Percentiles rank a stretch among this genome's conserved stretches.
Evolutionary conservation across 2,113 vertebrate genomes (phyloP).

Genomic region (Carassius auratus): DNA sequence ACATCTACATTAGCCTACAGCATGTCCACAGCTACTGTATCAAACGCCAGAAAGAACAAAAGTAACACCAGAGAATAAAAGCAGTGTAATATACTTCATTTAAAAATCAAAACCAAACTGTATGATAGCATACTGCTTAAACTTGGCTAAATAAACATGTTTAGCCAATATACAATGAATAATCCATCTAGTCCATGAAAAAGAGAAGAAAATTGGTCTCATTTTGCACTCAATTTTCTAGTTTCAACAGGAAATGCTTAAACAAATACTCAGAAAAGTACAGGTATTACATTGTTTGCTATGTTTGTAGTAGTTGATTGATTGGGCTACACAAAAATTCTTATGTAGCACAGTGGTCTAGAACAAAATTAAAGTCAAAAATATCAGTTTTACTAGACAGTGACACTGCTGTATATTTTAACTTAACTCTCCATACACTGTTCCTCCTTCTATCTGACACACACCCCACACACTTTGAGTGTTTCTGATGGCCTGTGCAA

Average conservation of each 20-base stretch:
- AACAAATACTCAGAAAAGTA: no score
- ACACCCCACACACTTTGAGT: not conserved
- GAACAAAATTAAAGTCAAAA: not conserved
- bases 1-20: no score
- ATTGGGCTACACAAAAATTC: not conserved
- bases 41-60: no score
- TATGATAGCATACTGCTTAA: not conserved
- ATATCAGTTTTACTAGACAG: not conserved
- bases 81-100: no score
- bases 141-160: not conserved
- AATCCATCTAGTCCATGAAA: not conserved
- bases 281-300: no score
- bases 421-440: not conserved
- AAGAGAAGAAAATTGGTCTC: not conserved
- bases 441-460: not conserved
- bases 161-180: not conserved
- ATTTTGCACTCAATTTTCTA: not conserved
- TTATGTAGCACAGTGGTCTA: not conserved
- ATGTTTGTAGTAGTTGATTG: no score
- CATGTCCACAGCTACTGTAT: no score
- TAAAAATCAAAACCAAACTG: no score
- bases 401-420: slow-evolving; percentile 6
- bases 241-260: not conserved
- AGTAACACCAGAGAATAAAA: no score
- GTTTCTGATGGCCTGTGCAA: slow-evolving; percentile 45